Conservation (phyloP, 2,888 invertebrate genomes). For the Drosophila kuntzei region DNA sequence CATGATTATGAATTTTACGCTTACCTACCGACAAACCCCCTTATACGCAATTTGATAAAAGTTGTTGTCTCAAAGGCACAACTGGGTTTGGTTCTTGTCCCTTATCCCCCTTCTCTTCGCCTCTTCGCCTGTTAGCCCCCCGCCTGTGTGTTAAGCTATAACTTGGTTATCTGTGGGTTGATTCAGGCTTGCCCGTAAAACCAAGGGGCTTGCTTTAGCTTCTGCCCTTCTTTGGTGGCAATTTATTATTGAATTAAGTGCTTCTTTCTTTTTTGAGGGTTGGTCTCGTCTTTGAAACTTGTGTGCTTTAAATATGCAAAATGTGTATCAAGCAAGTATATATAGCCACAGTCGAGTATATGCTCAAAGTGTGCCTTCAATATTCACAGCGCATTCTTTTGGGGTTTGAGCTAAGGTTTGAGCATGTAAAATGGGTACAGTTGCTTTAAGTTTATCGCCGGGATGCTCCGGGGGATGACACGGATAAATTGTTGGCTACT, state of each 20-base stretch:
- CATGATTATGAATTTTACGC: conserved; percentile 85
- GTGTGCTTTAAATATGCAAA: conserved; percentile 71
- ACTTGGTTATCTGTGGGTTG: conserved; percentile 72
- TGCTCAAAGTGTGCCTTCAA: conserved; percentile 51
- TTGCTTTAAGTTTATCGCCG: conserved; percentile 65
- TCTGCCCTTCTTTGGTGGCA: conserved; percentile 63
- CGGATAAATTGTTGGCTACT: conserved; percentile 48
- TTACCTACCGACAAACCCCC: conserved; percentile 83
- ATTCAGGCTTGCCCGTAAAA: conserved; percentile 48
- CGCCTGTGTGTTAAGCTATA: conserved; percentile 35
- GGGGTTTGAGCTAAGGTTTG: conserved; percentile 75
- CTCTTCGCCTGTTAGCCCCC: conserved; percentile 10
- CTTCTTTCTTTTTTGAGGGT: conserved; percentile 58
- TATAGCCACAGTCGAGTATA: conserved; percentile 14
- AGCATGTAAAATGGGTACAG: conserved; percentile 78
- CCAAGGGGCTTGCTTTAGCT: conserved; percentile 49
- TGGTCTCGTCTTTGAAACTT: conserved; percentile 42
- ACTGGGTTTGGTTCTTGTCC: conserved; percentile 59
- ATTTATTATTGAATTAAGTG: conserved; percentile 82
- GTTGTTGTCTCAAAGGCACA: conserved; percentile 72
- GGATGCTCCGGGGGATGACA: conserved; percentile 47
- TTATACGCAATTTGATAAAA: conserved; percentile 73
- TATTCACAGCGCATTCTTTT: conserved; percentile 48
- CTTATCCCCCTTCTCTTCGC: background rate
- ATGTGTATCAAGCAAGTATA: conserved; percentile 50